Evolutionary conservation across 1,140 invertebrate genomes (phyloP), one percentile per base, ranked within the genome.

Genomic region (Argopecten irradians): DNA sequence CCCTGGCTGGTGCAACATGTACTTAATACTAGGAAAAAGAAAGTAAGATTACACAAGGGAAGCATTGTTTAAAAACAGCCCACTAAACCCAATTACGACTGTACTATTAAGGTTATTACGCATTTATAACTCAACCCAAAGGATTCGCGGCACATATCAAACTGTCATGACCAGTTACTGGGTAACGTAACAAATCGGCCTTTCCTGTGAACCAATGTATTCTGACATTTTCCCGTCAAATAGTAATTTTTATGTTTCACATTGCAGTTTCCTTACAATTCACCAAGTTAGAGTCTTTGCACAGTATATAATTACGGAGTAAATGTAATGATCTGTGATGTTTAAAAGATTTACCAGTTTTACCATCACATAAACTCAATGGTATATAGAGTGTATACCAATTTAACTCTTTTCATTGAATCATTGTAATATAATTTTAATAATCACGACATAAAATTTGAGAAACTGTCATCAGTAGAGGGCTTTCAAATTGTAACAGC

Each of bases 41-140:
- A 71, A 71, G 55, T 71, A 71, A 71, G 55, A 71, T 71, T n/a
- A 71, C 55, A 71, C 55, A 71, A n/a, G 55, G 55, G 55, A 71
- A 71, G 28, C 55, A 71, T 28, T 71, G 55, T 71, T 71, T 71
- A n/a, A 71, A 71, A 71, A 71, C 55, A 71, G 55, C n/a, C n/a
- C 55, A 71, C 55, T 71, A 16, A 71, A 71, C 55, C 5, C 0
- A 71, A 71, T 71, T 71, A 71, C 55, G 22, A 71, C 22, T 71
- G 55, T 71, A 71, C 55, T 71, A 71, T 71, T 71, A 28, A n/a
- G 55, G 55, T 71, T 71, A 71, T 71, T 71, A 71, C n/a, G 28
- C n/a, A n/a, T 28, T 71, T 28, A 71, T 71, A 71, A 28, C 55
- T 28, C n/a, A 71, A 71, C 55, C 55, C 55, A 71, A 16, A 28